Base-by-base conservation (phyloP, 2,113 vertebrate species). In the Ophthalmolycus amberensis region DNA sequence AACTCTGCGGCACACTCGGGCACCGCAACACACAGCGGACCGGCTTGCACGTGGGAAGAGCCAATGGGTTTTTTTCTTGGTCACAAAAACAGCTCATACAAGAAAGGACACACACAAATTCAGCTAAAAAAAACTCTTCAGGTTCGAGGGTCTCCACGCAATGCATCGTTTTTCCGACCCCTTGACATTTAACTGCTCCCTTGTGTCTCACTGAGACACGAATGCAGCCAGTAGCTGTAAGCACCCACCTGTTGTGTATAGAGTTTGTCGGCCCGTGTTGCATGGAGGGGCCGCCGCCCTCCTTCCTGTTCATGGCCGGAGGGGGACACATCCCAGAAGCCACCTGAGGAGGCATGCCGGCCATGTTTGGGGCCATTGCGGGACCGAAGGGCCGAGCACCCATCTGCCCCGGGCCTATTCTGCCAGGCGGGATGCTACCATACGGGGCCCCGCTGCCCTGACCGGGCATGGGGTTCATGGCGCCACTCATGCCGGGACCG, bases 241-340 rank as follows among this genome's bases (percentile, higher is more conserved):
- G 15, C n/a, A 52, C 62, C 38, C 88, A 99, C 98, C 98, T 97
- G 95, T 93, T 98, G 92, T 98, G 98, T 95, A 99, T 97, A 32
- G 98, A 99, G 94, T 99, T 99, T 74, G 97, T 72, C 11, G 95
- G 91, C 64, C 93, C 97, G 0, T 98, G 95, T 75, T 94, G 98
- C 97, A 99, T 99, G 86, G 96, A 93, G 0, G 96, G 95, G 18
- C 92, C 94, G 0, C 95, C 94, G 37, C 44, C 44, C 44, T 96
- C 95, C 93, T 99, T 99, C 87, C 98, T 96, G 90, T 98, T 99
- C 96, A 99, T 96, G 69, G 95, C 97, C 1, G 98, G 97, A 92
- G 98, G 98, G 40, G 98, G 98, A 77, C 98, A 98, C 98, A 99
- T 99, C 66, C 97, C 97, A 1, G 96, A 96, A 42, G 91, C 96